Percentiles rank a stretch among this genome's conserved stretches.
Evolutionary conservation across 2,888 invertebrate genomes (phyloP).

Genomic region (Osedax frankpressi): DNA sequence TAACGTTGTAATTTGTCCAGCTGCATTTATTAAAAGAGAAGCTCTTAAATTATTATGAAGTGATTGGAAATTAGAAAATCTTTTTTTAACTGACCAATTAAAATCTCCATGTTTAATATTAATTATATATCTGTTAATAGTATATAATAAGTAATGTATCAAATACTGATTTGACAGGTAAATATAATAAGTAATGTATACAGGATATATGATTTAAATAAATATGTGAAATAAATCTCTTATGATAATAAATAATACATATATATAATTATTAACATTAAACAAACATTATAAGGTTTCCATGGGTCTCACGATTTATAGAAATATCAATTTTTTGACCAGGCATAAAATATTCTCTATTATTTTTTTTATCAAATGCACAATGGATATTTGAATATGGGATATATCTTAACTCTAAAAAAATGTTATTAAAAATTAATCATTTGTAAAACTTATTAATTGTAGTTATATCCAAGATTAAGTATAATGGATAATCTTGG

Average conservation of each 20-base stretch:
- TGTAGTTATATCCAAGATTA: background rate
- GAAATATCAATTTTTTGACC: background rate
- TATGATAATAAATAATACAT: too few species aligned
- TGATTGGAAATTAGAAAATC: background rate
- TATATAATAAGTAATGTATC: too few species aligned
- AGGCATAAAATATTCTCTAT: background rate
- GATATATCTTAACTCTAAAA: background rate
- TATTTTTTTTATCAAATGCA: background rate
- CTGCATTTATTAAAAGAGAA: background rate
- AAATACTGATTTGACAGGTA: too few species aligned
- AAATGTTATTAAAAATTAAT: background rate
- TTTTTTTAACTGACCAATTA: background rate
- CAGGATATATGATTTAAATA: too few species aligned
- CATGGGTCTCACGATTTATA: background rate
- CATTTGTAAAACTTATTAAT: too few species aligned
- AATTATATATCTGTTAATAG: background rate
- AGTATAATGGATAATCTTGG: background rate
- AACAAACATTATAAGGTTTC: background rate
- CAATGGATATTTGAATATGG: background rate
- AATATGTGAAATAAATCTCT: too few species aligned
- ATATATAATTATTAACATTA: background rate
- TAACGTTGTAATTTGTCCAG: background rate
- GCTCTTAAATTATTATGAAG: background rate
- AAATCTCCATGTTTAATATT: background rate
- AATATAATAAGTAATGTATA: too few species aligned